A percentile compares a stretch with the other conserved stretches of the same genome.
Evolutionary conservation across 1,140 invertebrate species (phyloP).

Genomic region (Fragariocoptes setiger): DNA sequence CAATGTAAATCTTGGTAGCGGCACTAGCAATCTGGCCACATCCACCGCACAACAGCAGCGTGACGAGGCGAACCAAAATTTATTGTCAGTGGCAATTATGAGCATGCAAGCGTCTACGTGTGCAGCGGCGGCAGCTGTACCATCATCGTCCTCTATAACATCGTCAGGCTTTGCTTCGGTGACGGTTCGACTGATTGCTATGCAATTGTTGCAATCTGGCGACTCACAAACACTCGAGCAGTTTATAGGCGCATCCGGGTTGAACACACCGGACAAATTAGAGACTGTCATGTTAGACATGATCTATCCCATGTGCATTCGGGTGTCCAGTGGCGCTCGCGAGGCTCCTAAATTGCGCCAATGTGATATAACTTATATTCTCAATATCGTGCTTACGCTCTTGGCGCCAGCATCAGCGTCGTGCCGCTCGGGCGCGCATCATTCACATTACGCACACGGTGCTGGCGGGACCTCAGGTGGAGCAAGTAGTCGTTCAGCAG

Average conservation of each 20-base stretch:
- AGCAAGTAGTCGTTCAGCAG: background rate
- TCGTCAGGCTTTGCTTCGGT: slow-evolving; percentile 79
- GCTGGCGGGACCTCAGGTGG: background rate
- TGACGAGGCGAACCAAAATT: background rate
- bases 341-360: slow-evolving; percentile 59
- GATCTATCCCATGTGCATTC: slow-evolving; percentile 69
- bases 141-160: background rate
- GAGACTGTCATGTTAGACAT: slow-evolving; percentile 84
- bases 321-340: slow-evolving; percentile 65
- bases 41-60: background rate
- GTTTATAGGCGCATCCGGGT: slow-evolving; percentile 52
- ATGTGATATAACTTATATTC: slow-evolving; percentile 56
- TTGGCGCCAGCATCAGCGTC: slow-evolving; percentile 29
- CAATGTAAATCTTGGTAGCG: background rate
- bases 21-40: background rate
- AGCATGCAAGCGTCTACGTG: background rate
- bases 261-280: slow-evolving; percentile 55
- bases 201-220: slow-evolving; percentile 65
- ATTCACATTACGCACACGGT: no score
- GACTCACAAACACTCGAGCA: slow-evolving; percentile 73
- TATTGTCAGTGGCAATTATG: background rate
- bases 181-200: slow-evolving; percentile 60
- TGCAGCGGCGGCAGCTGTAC: background rate
- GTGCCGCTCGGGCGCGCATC: no score
- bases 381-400: slow-evolving; percentile 58